These are phyloP conservation scores for Drosophila kanapiae DNA, from an alignment of 1,140 invertebrate species.

Conservation along the genomic window DNA sequence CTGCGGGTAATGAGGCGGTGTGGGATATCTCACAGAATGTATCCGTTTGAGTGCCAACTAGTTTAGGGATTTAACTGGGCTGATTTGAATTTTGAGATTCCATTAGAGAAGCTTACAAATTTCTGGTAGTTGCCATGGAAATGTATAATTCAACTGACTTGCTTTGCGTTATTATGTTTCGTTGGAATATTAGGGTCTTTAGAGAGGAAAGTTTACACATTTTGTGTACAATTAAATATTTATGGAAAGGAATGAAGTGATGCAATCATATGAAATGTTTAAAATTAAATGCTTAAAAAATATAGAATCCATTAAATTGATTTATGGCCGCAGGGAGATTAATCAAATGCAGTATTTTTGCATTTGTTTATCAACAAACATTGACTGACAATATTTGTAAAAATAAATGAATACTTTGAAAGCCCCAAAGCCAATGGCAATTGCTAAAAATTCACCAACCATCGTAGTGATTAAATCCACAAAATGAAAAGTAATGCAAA, in stretches of 20 bases:
- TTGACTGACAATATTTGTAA: neutral
- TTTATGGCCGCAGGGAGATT: neutral
- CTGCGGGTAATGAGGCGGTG: constrained; percentile 37
- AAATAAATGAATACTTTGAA: neutral
- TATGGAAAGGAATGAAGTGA: neutral
- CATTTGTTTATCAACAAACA: neutral
- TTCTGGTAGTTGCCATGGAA: neutral
- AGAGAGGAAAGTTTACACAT: neutral
- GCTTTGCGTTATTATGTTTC: too few relatives aligned
- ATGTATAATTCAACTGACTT: neutral
- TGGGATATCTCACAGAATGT: constrained; percentile 18
- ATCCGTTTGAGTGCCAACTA: constrained; percentile 19
- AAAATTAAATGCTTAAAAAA: neutral
- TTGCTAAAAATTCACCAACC: neutral
- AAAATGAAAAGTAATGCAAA: neutral
- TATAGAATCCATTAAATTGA: neutral
- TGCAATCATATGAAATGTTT: neutral
- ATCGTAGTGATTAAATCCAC: neutral
- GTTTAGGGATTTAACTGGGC: constrained; percentile 8
- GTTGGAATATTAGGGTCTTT: neutral
- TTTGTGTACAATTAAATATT: neutral
- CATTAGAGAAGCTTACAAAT: neutral
- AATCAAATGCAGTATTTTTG: too few relatives aligned
- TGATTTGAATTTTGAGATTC: constrained; percentile 33
- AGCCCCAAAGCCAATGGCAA: neutral